Evolutionary conservation across 2,888 invertebrate genomes (phyloP), one percentile per base, ranked within the genome.

Genomic region (Mechanitis messenoides): DNA sequence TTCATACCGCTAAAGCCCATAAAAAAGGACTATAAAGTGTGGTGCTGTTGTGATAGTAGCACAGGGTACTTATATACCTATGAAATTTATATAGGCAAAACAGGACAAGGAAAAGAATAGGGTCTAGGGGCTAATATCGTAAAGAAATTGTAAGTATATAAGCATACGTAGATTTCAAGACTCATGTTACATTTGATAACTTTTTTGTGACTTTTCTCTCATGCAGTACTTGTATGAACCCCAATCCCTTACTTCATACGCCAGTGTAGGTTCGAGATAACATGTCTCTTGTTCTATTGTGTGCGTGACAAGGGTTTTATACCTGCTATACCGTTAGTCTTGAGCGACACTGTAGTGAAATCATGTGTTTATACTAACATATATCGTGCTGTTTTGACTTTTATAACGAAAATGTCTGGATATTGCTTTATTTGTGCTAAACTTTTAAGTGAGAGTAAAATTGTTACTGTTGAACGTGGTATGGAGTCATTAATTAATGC

Each of bases 391-490:
- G 42, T 55, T 62, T 63, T 63, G 53, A 53, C 2, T 59, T 60
- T 55, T 58, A 45, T 64, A 58, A 56, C 6, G 58, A 58, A 60
- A 60, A 63, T 63, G 63, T 55, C 63, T 4, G 60, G 58, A 53
- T 61, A 53, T 55, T 74, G 74, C 63, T 75, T 74, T 70, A 74
- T 74, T 74, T 74, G 73, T 66, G 50, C 54, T 71, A 64, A 75
- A 68, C 69, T 65, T 70, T 74, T 74, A 64, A 64, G 68, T 68
- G 70, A 70, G 73, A 64, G 71, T 72, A 70, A 75, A 72, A 55
- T 62, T 71, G 72, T 74, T 69, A 68, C 65, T 70, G 74, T 74
- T 70, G 63, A 70, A 50, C 69, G 70, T 68, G 68, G 69, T 53
- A 65, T 70, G 59, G 68, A 69, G 65, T 68, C 71, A 60, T 71